Base-by-base conservation (phyloP, 2,888 invertebrate genomes). In the Desoria tigrina region DNA sequence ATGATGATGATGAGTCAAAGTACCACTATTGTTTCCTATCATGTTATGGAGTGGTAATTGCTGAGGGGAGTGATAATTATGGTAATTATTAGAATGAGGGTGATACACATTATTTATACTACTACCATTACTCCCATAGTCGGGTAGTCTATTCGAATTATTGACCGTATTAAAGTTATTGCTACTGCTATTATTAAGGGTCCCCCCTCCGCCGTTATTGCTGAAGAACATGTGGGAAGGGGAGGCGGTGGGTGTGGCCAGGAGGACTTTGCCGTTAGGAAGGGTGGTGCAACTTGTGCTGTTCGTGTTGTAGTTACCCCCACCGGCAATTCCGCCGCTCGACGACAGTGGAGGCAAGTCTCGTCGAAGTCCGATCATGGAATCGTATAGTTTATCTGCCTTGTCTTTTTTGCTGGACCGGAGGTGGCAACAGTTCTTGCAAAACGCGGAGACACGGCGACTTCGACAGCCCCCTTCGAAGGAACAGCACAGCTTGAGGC, bases 331-430 rank as follows among this genome's bases (percentile, higher is more conserved):
- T n/a, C n/a, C n/a, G n/a, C n/a, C n/a, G n/a, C n/a, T 39, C 16
- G 39, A 39, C 39, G 70, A 62, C 61, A 65, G 63, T 59, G 65
- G 55, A 61, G 68, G 66, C 64, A 58, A 61, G 42, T 56, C 56
- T 42, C 62, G 42, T 23, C 63, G 28, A 59, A 61, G 51, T 55
- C 45, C 65, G 27, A 68, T 71, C 68, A 71, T 68, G 28, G 71
- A 71, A 26, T 71, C 71, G 27, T 68, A 71, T 59, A 68, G 59
- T 62, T 68, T 71, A 61, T 71, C 71, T 28, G 68, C 63, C 21
- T 68, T 65, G 45, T 66, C 63, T 27, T 63, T 42, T 56, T 65
- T 59, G 64, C 63, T 37, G 60, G 63, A 53, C 54, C 50, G 23
- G 45, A 45, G 21, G 65, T 58, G 64, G 59, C 56, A 68, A 62